These are phyloP conservation scores for Subacronicta megacephala DNA, from an alignment of 2,888 invertebrate species.

Conservation along the genomic window DNA sequence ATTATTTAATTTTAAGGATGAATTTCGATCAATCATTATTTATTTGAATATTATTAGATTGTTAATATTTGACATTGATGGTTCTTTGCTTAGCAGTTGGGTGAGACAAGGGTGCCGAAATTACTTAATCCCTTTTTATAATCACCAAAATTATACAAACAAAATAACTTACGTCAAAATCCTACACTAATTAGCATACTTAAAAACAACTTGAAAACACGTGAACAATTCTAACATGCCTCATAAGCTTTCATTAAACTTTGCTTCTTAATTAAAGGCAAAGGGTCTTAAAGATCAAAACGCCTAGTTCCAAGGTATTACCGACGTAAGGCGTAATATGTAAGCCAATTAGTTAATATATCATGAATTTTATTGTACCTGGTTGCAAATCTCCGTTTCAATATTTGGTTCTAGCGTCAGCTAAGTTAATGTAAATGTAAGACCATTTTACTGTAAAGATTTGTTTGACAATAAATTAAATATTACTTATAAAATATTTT, in stretches of 20 bases:
- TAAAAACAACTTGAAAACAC: constrained; percentile 33
- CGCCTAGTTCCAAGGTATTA: constrained; percentile 27
- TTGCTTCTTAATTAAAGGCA: constrained; percentile 21
- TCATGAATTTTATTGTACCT: constrained; percentile 25
- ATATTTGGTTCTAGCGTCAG: neutral
- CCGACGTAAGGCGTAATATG: constrained; percentile 30
- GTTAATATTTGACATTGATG: too few relatives aligned
- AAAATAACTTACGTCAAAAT: constrained; percentile 11
- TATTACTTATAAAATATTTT: too few relatives aligned
- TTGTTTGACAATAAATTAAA: too few relatives aligned
- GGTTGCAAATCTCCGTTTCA: constrained; percentile 16
- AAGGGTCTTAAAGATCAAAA: constrained; percentile 27
- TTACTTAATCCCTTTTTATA: neutral
- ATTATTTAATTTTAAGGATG: too few relatives aligned
- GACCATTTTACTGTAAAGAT: too few relatives aligned
- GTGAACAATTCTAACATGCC: constrained; percentile 34
- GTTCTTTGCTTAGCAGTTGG: too few relatives aligned
- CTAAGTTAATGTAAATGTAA: too few relatives aligned
- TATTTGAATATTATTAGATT: too few relatives aligned
- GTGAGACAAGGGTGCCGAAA: too few relatives aligned
- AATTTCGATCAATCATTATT: too few relatives aligned
- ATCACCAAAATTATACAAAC: constrained; percentile 1
- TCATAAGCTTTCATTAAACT: constrained; percentile 36
- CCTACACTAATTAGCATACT: constrained; percentile 33
- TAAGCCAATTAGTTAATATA: too few relatives aligned